Conservation (phyloP, 2,888 invertebrate genomes). For the Blomia tropicalis region DNA sequence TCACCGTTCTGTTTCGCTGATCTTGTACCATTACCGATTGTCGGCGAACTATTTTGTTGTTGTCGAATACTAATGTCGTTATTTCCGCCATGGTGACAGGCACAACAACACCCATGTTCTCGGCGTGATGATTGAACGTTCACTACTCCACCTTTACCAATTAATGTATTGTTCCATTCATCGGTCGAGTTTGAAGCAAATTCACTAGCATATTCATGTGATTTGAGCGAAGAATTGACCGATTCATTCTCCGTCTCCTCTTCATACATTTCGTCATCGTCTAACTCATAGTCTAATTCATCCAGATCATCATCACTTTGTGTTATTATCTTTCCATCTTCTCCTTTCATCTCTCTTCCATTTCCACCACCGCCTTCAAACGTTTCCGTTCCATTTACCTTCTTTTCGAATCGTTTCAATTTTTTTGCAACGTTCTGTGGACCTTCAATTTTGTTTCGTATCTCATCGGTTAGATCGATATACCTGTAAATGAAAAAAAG, state of each 20-base stretch:
- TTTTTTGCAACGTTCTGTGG: constrained; percentile 82
- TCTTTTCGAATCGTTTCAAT: constrained; percentile 61
- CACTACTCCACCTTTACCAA: neutral
- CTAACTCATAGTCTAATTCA: constrained; percentile 26
- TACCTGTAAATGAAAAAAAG: constrained; percentile 43
- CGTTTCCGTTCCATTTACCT: constrained; percentile 44
- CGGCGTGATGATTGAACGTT: too few species aligned
- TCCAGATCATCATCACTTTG: constrained; percentile 29
- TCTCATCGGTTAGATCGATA: constrained; percentile 74
- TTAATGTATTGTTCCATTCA: neutral
- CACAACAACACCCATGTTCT: constrained; percentile 5
- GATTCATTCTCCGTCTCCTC: constrained; percentile 8
- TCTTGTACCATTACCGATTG: too few species aligned
- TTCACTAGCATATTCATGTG: constrained; percentile 7
- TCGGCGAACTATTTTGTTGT: too few species aligned
- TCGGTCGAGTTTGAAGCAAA: neutral
- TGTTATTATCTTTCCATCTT: neutral
- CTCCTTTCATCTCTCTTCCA: neutral
- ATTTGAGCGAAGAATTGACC: constrained; percentile 8
- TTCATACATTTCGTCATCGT: constrained; percentile 8
- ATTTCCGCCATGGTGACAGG: constrained; percentile 4
- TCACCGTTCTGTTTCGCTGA: constrained; percentile 7
- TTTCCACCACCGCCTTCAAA: constrained; percentile 50
- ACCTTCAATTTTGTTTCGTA: constrained; percentile 75
- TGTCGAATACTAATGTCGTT: too few species aligned